Conservation (phyloP, 2,113 vertebrate genomes). For the Xiphophorus couchianus region DNA sequence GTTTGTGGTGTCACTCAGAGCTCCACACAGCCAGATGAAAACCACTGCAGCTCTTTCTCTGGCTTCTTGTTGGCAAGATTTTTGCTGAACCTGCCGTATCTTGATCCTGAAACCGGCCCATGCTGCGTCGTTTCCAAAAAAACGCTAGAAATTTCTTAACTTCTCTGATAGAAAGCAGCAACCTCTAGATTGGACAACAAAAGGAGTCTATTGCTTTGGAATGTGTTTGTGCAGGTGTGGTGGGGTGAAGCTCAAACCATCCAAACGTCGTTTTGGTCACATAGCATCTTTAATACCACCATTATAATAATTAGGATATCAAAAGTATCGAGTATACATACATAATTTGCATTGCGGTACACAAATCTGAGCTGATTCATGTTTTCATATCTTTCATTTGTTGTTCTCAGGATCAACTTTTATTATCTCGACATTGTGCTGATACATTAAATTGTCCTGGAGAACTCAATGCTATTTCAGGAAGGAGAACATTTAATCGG, state of each 20-base stretch:
- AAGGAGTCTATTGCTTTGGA: not conserved
- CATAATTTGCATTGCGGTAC: slow-evolving; percentile 80
- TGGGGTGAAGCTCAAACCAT: slow-evolving; percentile 41
- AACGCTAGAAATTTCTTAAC: not conserved
- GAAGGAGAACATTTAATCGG: slow-evolving; percentile 80
- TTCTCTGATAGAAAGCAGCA: not conserved
- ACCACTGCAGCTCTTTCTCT: not conserved
- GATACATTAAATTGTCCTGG: slow-evolving; percentile 77
- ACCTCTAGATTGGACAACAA: not conserved
- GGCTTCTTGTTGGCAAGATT: not conserved
- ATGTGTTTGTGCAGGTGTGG: slow-evolving; percentile 2
- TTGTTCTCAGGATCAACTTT: slow-evolving; percentile 74
- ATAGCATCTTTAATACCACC: slow-evolving; percentile 83
- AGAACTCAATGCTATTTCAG: slow-evolving; percentile 75
- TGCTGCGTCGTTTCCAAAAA: not conserved
- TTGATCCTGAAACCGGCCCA: not conserved
- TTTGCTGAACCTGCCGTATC: not conserved
- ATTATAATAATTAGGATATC: slow-evolving; percentile 82
- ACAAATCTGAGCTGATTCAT: slow-evolving; percentile 77
- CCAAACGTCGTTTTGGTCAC: slow-evolving; percentile 72
- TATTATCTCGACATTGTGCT: slow-evolving; percentile 78
- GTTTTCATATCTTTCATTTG: slow-evolving; percentile 73
- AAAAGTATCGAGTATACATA: slow-evolving; percentile 83
- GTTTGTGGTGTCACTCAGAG: not conserved
- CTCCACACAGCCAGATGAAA: not conserved